Base-by-base conservation (phyloP, 2,113 vertebrate genomes). In the Procavia capensis region DNA sequence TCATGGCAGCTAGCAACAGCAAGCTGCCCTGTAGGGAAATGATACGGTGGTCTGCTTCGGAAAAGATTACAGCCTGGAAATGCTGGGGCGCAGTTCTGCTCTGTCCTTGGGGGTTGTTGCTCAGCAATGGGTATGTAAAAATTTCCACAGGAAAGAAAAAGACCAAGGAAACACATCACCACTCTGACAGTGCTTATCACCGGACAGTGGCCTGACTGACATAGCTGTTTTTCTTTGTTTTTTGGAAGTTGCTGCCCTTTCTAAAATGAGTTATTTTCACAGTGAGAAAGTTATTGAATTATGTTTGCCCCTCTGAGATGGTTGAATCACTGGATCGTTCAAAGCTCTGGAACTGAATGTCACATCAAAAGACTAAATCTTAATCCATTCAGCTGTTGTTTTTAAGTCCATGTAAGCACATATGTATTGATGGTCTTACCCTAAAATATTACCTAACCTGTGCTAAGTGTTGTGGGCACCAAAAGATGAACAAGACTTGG, bases 291-390 rank as follows among this genome's bases (percentile, higher is more conserved):
- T 90, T 75, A 63, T 63, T 75, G 86, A 91, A 31, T 25, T 85
- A 9, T 68, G 16, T 59, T 91, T 41, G 25, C 34, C 36, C 75
- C 31, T 64, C 78, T 57, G 66, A 45, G 57, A 36, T 85, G 31
- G n/a, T 68, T 89, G 84, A 72, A 66, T 93, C 92, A 39, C 47
- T 88, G 75, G n/a, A n/a, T 76, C 36, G 94, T 81, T 59, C 41
- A 86, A 74, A 96, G 22, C 39, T 45, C 39, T 59, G 45, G 41
- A 57, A 83, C 82, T 84, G 75, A 61, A 57, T 70, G 13, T 27
- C 54, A 24, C 54, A 27, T 93, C 89, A 79, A 94, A 94, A 88
- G 78, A 59, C 61, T 91, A 88, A 64, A 50, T 76, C 57, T 76
- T 50, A 80, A 81, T 90, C 76, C 25, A 76, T 63, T 50, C 34